Base-by-base conservation (phyloP, 2,113 vertebrate species). In the Nycticorax nycticorax region DNA sequence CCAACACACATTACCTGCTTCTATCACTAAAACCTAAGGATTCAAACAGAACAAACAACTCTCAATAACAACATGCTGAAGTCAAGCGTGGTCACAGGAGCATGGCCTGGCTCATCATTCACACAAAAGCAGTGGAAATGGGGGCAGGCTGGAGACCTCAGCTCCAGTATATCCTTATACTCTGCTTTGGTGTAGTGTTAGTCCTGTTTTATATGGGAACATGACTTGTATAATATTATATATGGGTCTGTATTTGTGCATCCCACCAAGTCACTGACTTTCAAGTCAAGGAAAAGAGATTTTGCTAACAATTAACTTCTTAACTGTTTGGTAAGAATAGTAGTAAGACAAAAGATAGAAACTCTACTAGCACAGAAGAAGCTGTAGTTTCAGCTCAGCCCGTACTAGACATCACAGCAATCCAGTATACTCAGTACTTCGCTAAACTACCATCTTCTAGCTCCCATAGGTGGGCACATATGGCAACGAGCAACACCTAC, bases 251-350 rank as follows among this genome's bases (percentile, higher is more conserved):
- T 24, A 72, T 33, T 63, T 50, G 50, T 37, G 56, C 64, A 71
- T 41, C 19, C 64, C 67, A 47, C 14, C 13, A 43, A 30, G 6
- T 32, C 45, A 43, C 30, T 17, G 12, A 62, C 45, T 56, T 72
- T 14, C 3, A 17, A 79, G 26, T 28, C 33, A 57, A n/a, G 18
- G 33, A 68, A 79, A 73, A 74, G 30, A 76, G 26, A 57, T 55
- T 41, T 47, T 0, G 0, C 22, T 47, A 18, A 30, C 19, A 1
- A 71, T 48, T 57, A 52, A 33, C 41, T 48, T 69, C 13, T 45
- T 26, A 32, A 13, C 7, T 37, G 16, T 63, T 76, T 23, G 12
- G 20, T 47, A 47, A 66, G 50, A 87, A 48, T 1, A 80, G 9
- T 17, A 66, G 41, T 12, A 83, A 45, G 5, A 30, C 47, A 75